Evolutionary conservation across 2,797 vertebrate species (phyloP).

Genomic region (Eulemur albifrons): DNA sequence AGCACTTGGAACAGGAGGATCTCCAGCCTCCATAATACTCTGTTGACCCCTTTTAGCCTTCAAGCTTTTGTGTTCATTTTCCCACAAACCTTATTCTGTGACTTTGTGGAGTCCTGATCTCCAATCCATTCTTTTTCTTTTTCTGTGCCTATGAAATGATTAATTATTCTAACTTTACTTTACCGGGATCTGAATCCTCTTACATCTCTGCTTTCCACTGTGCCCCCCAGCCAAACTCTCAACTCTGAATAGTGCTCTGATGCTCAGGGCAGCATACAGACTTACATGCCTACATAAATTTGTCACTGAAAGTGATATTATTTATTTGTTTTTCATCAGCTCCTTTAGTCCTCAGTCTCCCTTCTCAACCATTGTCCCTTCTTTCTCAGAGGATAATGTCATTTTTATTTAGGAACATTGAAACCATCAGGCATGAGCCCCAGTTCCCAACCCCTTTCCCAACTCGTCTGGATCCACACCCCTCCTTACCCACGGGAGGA

Average conservation of each 20-base stretch:
- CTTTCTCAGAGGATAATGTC: background rate
- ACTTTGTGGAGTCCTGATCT: background rate
- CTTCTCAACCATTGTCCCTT: background rate
- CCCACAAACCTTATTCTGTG: background rate
- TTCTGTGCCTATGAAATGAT: background rate
- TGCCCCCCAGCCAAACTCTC: background rate
- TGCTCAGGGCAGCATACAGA: background rate
- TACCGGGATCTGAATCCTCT: background rate
- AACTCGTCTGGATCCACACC: background rate
- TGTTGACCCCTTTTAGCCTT: background rate
- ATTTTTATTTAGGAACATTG: background rate
- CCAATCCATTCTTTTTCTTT: background rate
- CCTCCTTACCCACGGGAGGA: background rate
- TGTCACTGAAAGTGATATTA: background rate
- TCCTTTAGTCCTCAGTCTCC: background rate
- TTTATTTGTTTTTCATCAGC: background rate
- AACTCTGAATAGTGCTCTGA: background rate
- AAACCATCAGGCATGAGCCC: background rate
- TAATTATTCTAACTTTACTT: background rate
- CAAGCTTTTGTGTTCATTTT: background rate
- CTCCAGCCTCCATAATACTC: background rate
- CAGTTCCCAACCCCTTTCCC: background rate
- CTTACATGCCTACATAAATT: background rate
- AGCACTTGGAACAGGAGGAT: background rate
- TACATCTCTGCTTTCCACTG: background rate